phyloP scores from a whole-genome alignment of 2,113 vertebrate species.

The Poecilia latipinna region DNA sequence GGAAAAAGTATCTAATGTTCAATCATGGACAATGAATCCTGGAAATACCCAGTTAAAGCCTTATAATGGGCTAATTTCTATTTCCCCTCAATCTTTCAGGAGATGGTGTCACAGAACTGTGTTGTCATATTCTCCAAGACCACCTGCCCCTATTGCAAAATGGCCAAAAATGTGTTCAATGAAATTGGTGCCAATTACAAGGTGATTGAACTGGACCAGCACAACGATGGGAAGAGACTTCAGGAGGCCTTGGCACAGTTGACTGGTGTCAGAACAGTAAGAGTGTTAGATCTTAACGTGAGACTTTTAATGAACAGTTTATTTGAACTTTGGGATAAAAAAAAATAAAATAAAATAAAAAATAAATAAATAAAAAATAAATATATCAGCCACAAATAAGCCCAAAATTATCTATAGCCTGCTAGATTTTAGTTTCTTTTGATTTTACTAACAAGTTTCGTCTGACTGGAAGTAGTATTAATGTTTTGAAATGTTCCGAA shows the following conservation, averaged over 20 bases:
- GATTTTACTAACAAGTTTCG: no score
- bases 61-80: neutral
- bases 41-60: neutral
- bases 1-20: neutral
- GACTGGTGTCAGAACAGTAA: slow-evolving; percentile 90
- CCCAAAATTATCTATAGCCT: neutral
- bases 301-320: neutral
- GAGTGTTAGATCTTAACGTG: slow-evolving; percentile 38
- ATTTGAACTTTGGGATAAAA: neutral
- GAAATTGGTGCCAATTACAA: slow-evolving; percentile 87
- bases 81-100: slow-evolving; percentile 73
- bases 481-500: no score
- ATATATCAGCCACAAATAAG: neutral
- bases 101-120: slow-evolving; percentile 89
- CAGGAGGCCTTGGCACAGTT: slow-evolving; percentile 88
- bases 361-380: no score
- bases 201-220: slow-evolving; percentile 88
- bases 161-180: slow-evolving; percentile 92
- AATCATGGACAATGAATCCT: neutral
- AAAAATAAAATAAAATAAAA: no score
- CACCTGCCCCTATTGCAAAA: slow-evolving; percentile 90
- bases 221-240: slow-evolving; percentile 85
- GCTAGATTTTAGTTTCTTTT: neutral
- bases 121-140: slow-evolving; percentile 98
- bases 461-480: no score